Percentiles rank a stretch among this genome's conserved stretches.
Conservation (phyloP, 2,113 vertebrate species). For the Himantopus leucocephalus region DNA sequence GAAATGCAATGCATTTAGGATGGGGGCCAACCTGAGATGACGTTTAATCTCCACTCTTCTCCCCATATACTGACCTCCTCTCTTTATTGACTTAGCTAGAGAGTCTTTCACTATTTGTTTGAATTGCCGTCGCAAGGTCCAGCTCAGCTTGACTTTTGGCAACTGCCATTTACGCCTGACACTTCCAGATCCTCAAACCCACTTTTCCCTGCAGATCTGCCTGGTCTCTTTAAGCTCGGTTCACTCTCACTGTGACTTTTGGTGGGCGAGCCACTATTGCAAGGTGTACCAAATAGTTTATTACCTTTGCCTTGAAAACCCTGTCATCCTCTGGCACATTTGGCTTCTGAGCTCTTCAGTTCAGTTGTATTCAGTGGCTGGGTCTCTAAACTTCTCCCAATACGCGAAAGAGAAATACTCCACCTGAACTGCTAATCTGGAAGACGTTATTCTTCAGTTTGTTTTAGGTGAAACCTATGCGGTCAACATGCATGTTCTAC, state of each 20-base stretch:
- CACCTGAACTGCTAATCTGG: not conserved
- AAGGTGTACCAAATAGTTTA: not conserved
- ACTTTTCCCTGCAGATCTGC: not conserved
- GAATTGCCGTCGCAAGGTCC: not conserved
- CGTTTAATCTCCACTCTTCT: not conserved
- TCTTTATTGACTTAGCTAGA: not conserved
- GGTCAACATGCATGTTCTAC: not conserved
- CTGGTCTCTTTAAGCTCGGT: not conserved
- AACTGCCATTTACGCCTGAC: not conserved
- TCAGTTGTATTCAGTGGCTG: not conserved
- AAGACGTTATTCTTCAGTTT: not conserved
- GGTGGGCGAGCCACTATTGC: not conserved
- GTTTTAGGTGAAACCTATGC: not conserved
- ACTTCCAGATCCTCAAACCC: not conserved
- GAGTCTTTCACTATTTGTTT: not conserved
- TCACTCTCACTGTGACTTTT: not conserved
- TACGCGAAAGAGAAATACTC: not conserved
- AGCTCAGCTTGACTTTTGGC: not conserved
- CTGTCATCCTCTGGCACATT: not conserved
- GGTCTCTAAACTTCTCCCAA: not conserved
- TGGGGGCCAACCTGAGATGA: not conserved
- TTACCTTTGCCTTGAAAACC: not conserved
- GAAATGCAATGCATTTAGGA: not conserved
- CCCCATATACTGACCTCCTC: accelerated
- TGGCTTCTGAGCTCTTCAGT: not conserved